Evolutionary conservation across 2,888 invertebrate species (phyloP).

Genomic region (Drosophila subsilvestris): DNA sequence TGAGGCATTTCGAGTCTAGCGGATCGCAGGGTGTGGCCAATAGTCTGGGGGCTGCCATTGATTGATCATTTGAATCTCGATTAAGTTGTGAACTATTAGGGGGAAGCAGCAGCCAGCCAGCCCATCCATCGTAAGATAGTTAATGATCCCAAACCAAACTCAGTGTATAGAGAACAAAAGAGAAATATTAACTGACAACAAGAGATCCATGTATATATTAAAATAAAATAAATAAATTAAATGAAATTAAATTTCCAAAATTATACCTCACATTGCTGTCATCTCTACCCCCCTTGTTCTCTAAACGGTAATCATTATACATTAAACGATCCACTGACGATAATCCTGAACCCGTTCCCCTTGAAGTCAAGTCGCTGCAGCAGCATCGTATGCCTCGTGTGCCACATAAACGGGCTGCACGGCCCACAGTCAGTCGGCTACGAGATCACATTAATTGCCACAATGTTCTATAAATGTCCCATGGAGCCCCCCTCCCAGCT

Average conservation of each 20-base stretch:
- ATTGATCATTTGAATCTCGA: constrained; percentile 32
- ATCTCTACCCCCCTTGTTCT: no score
- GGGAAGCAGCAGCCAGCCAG: constrained; percentile 1
- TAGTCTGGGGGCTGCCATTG: constrained; percentile 17
- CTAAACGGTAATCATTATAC: neutral
- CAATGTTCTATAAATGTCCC: constrained; percentile 42
- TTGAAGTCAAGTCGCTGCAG: constrained; percentile 8
- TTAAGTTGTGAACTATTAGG: constrained; percentile 30
- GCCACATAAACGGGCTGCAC: constrained; percentile 25
- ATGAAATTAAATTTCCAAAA: no score
- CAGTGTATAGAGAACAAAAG: no score
- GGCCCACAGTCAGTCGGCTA: constrained; percentile 25
- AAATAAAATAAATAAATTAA: no score
- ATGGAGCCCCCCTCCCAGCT: neutral
- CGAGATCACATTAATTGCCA: constrained; percentile 54
- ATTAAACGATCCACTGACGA: neutral
- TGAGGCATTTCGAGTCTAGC: neutral
- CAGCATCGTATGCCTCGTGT: constrained; percentile 7
- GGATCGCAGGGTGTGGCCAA: constrained; percentile 1
- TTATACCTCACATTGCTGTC: no score
- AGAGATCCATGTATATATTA: no score
- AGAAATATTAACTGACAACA: no score
- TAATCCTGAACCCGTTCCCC: constrained; percentile 17
- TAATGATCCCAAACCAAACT: constrained; percentile 4
- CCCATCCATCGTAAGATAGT: no score